Evolutionary conservation across 2,113 vertebrate genomes (phyloP).

Genomic region (Cavia porcellus): DNA sequence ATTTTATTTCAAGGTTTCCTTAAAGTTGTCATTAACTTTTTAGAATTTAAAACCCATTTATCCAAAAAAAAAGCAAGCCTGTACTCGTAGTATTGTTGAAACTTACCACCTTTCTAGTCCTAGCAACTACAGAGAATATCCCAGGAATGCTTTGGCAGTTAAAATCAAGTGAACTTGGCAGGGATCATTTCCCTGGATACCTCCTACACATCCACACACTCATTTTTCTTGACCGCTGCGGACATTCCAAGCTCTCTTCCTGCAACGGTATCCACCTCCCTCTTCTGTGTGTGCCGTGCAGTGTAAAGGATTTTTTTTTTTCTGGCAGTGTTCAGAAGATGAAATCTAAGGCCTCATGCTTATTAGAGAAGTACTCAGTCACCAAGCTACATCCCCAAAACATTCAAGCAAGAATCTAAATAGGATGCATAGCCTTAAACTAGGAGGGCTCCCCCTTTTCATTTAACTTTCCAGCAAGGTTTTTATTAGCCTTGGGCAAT

Average conservation of each 20-base stretch:
- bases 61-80: background rate
- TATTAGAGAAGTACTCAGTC: background rate
- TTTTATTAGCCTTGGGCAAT: background rate
- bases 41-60: constrained; percentile 30
- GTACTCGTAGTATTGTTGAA: constrained; percentile 59
- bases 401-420: background rate
- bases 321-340: background rate
- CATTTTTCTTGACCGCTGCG: constrained; percentile 38
- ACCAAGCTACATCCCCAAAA: background rate
- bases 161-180: constrained; percentile 53
- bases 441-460: background rate
- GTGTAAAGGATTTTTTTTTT: background rate
- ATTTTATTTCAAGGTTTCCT: constrained; percentile 27
- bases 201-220: constrained; percentile 63
- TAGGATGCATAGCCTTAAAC: background rate
- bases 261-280: background rate
- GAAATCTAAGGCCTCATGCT: background rate
- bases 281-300: background rate
- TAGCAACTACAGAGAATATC: constrained; percentile 54
- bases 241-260: constrained; percentile 61
- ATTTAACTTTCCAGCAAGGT: background rate
- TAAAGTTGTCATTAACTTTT: constrained; percentile 34
- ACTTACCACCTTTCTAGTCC: constrained; percentile 39
- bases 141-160: constrained; percentile 65
- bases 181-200: constrained; percentile 55